phyloP scores from a whole-genome alignment of 2,888 invertebrate genomes.

The Erebia palarica region DNA sequence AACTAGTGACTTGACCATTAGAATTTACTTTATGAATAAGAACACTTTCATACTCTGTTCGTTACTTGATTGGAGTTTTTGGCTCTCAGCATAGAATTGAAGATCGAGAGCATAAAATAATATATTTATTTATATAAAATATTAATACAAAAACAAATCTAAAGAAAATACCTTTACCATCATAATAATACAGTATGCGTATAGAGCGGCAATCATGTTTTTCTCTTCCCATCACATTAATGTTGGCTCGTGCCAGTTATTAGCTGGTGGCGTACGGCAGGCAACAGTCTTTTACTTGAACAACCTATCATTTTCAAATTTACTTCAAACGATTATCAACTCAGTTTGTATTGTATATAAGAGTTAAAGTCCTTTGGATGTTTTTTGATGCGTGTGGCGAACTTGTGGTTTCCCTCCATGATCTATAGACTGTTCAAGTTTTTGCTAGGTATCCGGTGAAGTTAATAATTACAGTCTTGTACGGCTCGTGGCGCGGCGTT shows the following conservation, averaged over 20 bases:
- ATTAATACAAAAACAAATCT: slow-evolving; percentile 26
- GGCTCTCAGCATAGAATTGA: slow-evolving; percentile 16
- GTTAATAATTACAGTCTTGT: slow-evolving; percentile 60
- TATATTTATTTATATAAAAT: slow-evolving; percentile 37
- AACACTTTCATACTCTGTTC: no score
- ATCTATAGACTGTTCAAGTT: slow-evolving; percentile 54
- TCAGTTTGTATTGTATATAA: background rate
- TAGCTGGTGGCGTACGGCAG: slow-evolving; percentile 53
- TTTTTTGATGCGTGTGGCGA: slow-evolving; percentile 1
- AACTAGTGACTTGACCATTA: no score
- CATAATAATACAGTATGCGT: slow-evolving; percentile 42
- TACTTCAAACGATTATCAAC: slow-evolving; percentile 17
- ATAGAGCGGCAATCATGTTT: slow-evolving; percentile 46
- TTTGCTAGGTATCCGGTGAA: slow-evolving; percentile 66
- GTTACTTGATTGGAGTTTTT: no score
- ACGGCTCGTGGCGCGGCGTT: slow-evolving; percentile 47
- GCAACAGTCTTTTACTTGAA: slow-evolving; percentile 44
- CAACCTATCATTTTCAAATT: slow-evolving; percentile 14
- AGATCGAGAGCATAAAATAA: slow-evolving; percentile 41
- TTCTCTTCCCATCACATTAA: slow-evolving; percentile 48
- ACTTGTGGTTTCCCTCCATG: slow-evolving; percentile 31
- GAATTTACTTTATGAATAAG: no score
- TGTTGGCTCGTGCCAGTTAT: slow-evolving; percentile 55
- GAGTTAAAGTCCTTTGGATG: slow-evolving; percentile 25
- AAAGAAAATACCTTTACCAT: slow-evolving; percentile 34